Percentiles rank a stretch among this genome's conserved stretches.
Evolutionary conservation across 2,113 vertebrate species (phyloP).

Genomic region (Phycodurus eques): DNA sequence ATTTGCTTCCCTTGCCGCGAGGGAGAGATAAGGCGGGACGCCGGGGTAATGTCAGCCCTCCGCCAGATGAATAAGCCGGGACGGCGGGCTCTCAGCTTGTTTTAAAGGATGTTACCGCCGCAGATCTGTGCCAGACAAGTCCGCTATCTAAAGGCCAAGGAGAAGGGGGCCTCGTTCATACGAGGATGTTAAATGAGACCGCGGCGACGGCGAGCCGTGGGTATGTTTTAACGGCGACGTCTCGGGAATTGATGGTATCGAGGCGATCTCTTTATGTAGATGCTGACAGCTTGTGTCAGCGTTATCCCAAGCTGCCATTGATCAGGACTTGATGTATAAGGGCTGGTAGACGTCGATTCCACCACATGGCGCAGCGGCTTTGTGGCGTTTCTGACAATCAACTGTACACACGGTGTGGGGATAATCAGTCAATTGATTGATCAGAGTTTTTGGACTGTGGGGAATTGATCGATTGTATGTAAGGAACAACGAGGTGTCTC

Average conservation of each 20-base stretch:
- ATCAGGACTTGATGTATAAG: constrained; percentile 34
- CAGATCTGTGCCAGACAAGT: constrained; percentile 60
- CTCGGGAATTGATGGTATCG: constrained; percentile 23
- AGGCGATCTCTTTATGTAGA: constrained; percentile 23
- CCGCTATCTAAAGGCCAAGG: constrained; percentile 50
- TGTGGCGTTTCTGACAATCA: constrained; percentile 34
- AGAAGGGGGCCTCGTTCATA: constrained; percentile 32
- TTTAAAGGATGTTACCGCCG: constrained; percentile 55
- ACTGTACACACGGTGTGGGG: neutral
- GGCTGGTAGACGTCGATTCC: constrained; percentile 19
- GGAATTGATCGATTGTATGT: neutral
- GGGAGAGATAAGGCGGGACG: constrained; percentile 45
- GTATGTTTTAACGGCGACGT: constrained; percentile 22
- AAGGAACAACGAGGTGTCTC: neutral
- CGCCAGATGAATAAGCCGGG: constrained; percentile 63
- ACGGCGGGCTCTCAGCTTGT: constrained; percentile 44
- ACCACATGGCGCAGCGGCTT: constrained; percentile 11
- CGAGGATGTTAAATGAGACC: constrained; percentile 14
- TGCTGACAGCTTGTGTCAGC: constrained; percentile 24
- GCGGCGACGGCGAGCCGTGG: neutral
- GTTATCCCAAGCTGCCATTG: constrained; percentile 18
- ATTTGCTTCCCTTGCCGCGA: constrained; percentile 31
- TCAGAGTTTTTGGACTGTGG: neutral
- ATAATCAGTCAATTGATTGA: neutral
- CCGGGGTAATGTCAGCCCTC: constrained; percentile 57